Conservation (phyloP, 2,113 vertebrate species). For the Perccottus glenii region DNA sequence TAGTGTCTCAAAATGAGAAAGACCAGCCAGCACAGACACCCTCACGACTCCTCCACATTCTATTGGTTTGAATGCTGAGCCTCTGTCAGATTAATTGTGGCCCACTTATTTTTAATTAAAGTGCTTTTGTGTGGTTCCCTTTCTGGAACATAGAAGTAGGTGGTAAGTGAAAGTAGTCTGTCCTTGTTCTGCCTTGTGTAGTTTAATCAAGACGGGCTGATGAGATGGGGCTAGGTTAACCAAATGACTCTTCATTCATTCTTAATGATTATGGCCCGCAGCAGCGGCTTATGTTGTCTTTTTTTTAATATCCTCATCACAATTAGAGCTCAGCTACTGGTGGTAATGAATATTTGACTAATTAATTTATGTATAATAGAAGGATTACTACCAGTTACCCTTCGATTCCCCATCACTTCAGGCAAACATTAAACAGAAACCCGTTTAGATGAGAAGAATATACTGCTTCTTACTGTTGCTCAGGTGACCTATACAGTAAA, state of each 20-base stretch:
- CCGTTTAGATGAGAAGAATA: not conserved
- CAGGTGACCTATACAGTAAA: constrained; percentile 3
- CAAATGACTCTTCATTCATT: constrained; percentile 21
- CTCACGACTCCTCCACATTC: constrained; percentile 30
- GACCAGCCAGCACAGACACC: constrained; percentile 13
- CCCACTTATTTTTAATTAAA: constrained; percentile 78
- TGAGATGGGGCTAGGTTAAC: constrained; percentile 28
- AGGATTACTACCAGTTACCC: constrained; percentile 1
- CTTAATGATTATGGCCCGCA: constrained; percentile 25
- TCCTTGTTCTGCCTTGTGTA: constrained; percentile 59
- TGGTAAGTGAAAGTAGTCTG: constrained; percentile 57
- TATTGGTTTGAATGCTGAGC: constrained; percentile 47
- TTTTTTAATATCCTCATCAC: constrained; percentile 1
- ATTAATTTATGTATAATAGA: not conserved
- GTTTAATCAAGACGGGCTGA: constrained; percentile 60
- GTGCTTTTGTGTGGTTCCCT: constrained; percentile 57
- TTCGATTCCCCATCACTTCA: not conserved
- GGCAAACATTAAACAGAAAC: not conserved
- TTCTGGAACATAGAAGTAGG: constrained; percentile 60
- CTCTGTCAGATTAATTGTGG: constrained; percentile 68
- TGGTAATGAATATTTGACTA: constrained; percentile 7
- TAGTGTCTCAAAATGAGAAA: constrained; percentile 39
- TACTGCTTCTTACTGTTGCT: not conserved
- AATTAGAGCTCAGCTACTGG: constrained; percentile 1
- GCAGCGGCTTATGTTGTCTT: constrained; percentile 8